These are phyloP conservation scores for Cremastinae sp. DNA, from an alignment of 2,888 invertebrate genomes.

Conservation along the genomic window DNA sequence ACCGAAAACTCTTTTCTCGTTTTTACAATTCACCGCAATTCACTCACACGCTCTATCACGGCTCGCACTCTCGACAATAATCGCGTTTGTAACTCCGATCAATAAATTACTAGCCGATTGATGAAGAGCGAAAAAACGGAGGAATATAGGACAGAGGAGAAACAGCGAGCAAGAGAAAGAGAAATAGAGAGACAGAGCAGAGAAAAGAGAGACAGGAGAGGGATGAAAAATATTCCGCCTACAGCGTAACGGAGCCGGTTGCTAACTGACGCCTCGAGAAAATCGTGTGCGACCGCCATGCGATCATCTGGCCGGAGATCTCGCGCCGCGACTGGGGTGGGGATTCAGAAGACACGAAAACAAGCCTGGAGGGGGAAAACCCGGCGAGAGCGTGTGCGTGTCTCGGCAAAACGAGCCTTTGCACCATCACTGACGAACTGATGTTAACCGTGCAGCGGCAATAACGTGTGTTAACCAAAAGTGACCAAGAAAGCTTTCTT, in stretches of 20 bases:
- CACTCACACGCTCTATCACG: slow-evolving; percentile 63
- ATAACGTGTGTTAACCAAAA: slow-evolving; percentile 27
- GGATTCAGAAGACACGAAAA: slow-evolving; percentile 58
- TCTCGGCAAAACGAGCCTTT: background rate
- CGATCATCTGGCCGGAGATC: slow-evolving; percentile 75
- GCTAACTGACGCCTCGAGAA: slow-evolving; percentile 77
- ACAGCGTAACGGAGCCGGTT: slow-evolving; percentile 76
- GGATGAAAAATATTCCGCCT: slow-evolving; percentile 60
- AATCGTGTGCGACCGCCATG: slow-evolving; percentile 65
- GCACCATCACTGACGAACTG: slow-evolving; percentile 7
- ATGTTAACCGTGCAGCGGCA: slow-evolving; percentile 44
- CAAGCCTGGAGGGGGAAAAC: slow-evolving; percentile 45
- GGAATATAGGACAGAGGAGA: slow-evolving; percentile 17
- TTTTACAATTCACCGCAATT: background rate
- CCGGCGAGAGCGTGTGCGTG: background rate
- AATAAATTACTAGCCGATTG: slow-evolving; percentile 7
- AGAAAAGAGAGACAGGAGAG: background rate
- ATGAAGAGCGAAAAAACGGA: slow-evolving; percentile 24
- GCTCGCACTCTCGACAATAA: slow-evolving; percentile 72
- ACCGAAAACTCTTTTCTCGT: no score
- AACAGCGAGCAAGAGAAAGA: background rate
- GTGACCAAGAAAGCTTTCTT: background rate
- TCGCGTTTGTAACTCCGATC: slow-evolving; percentile 24
- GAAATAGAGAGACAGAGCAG: slow-evolving; percentile 44
- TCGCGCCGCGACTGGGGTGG: background rate